A percentile compares a stretch with the other conserved stretches of the same genome.
These are phyloP conservation scores for Ophonus ardosiacus DNA, from an alignment of 2,888 invertebrate species.

Conservation along the genomic window DNA sequence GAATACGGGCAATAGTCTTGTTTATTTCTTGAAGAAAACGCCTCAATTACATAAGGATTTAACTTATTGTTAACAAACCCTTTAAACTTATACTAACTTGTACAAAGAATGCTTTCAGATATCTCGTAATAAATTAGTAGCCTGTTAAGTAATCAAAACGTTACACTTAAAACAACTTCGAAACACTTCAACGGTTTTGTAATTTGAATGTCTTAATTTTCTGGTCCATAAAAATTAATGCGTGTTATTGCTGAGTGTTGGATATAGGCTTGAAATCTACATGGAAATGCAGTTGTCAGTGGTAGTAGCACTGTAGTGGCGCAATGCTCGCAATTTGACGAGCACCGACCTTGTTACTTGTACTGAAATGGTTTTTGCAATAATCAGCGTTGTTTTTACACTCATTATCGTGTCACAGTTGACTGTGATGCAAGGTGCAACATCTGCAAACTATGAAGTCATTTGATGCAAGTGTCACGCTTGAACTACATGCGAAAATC, in stretches of 20 bases:
- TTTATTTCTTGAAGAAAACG: too few relatives aligned
- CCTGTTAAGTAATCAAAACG: background rate
- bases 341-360: slow-evolving; percentile 28
- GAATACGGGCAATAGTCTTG: too few relatives aligned
- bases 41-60: too few relatives aligned
- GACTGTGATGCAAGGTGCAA: slow-evolving; percentile 44
- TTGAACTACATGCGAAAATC: slow-evolving; percentile 36
- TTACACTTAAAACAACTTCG: background rate
- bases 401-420: slow-evolving; percentile 44
- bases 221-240: background rate
- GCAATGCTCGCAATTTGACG: slow-evolving; percentile 30
- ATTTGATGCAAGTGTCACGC: slow-evolving; percentile 43
- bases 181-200: background rate
- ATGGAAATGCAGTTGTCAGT: background rate
- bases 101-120: too few relatives aligned
- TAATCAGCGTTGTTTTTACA: slow-evolving; percentile 38
- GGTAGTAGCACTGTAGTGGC: background rate
- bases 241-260: background rate
- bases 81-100: too few relatives aligned
- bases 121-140: too few relatives aligned
- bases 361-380: slow-evolving; percentile 31
- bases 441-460: slow-evolving; percentile 40
- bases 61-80: too few relatives aligned
- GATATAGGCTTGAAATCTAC: background rate
- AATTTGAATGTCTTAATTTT: background rate